Conservation (phyloP, 2,888 invertebrate species). For the Gastracanthus pulcherrimus region DNA sequence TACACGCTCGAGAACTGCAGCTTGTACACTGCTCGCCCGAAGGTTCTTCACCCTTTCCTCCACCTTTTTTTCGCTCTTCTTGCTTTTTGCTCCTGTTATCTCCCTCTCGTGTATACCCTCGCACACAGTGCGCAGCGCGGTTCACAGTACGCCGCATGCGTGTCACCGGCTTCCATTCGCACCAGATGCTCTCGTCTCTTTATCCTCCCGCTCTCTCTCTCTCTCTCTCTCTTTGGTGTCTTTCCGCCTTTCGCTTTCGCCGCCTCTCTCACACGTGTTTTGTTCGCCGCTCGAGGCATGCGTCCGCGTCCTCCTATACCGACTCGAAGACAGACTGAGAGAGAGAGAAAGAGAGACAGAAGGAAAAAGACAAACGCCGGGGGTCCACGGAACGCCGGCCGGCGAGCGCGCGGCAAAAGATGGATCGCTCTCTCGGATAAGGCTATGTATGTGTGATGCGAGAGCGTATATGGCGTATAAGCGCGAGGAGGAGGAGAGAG, state of each 20-base stretch:
- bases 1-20: no score
- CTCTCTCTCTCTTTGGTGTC: no score
- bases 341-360: no score
- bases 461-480: no score
- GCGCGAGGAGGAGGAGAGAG: no score
- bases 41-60: slow-evolving; percentile 44
- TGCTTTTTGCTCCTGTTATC: slow-evolving; percentile 28
- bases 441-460: no score
- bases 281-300: background rate
- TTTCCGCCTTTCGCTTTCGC: slow-evolving; percentile 34
- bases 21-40: background rate
- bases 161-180: slow-evolving; percentile 57
- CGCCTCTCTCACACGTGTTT: slow-evolving; percentile 55
- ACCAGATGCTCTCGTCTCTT: no score
- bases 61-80: slow-evolving; percentile 57
- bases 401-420: slow-evolving; percentile 48
- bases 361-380: no score
- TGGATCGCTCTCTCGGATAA: slow-evolving; percentile 55
- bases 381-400: slow-evolving; percentile 8
- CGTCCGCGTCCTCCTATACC: no score
- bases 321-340: no score
- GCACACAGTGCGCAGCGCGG: background rate
- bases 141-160: background rate
- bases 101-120: no score
- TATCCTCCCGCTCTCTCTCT: no score